A percentile compares a stretch with the other conserved stretches of the same genome.
phyloP scores from a whole-genome alignment of 2,888 invertebrate genomes.

The Coremacera marginata region DNA sequence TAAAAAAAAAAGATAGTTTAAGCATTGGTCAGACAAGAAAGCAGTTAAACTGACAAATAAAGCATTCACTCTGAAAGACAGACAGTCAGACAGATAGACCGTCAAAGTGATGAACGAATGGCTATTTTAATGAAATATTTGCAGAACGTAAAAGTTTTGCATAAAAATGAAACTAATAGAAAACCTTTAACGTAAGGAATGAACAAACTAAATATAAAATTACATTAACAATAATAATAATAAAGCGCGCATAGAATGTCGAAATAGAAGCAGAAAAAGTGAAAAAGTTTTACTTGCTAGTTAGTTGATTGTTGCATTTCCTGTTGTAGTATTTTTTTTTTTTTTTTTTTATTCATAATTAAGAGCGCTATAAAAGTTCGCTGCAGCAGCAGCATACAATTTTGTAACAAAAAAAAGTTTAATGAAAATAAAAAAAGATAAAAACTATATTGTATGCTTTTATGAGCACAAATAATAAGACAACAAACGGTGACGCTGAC shows the following conservation, averaged over 20 bases:
- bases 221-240: background rate
- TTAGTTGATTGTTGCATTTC: background rate
- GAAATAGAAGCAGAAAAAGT: background rate
- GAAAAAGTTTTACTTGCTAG: background rate
- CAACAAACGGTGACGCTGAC: no score
- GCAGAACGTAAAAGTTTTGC: background rate
- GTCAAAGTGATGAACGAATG: background rate
- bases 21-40: no score
- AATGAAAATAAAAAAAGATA: background rate
- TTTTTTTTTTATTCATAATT: background rate
- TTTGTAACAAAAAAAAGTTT: background rate
- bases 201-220: background rate
- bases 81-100: background rate
- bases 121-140: constrained; percentile 11
- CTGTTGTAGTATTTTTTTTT: background rate
- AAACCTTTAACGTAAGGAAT: background rate
- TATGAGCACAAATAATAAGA: background rate
- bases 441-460: background rate
- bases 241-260: background rate
- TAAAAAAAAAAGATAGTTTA: background rate
- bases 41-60: background rate
- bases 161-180: constrained; percentile 12
- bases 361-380: background rate
- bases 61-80: background rate
- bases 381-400: background rate